A percentile compares a stretch with the other conserved stretches of the same genome.
Evolutionary conservation across 23 tunicate genomes (phyloP).

Genomic region (Aplidium turbinatum): DNA sequence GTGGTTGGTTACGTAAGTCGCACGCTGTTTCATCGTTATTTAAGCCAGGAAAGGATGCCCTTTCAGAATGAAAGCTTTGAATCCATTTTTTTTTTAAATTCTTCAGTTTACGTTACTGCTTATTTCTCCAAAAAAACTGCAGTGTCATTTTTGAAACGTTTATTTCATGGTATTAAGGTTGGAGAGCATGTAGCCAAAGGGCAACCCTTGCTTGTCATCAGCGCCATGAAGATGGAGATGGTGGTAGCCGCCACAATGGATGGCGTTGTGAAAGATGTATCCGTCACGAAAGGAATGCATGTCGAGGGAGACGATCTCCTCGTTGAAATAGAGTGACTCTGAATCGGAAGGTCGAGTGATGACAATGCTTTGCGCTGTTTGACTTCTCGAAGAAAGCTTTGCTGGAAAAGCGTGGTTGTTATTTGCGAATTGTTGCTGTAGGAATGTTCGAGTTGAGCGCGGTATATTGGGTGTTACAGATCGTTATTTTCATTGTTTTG

Average conservation of each 20-base stretch:
- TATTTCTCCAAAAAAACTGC: neutral
- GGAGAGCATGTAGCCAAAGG: constrained; percentile 92
- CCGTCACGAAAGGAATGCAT: constrained; percentile 62
- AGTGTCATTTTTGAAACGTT: neutral
- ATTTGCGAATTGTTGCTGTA: too few relatives aligned
- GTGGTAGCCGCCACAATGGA: constrained; percentile 77
- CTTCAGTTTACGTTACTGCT: neutral
- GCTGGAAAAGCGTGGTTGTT: too few relatives aligned
- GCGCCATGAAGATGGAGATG: constrained; percentile 99
- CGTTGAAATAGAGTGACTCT: constrained; percentile 73
- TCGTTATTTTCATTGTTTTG: too few relatives aligned
- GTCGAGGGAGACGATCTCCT: constrained; percentile 88
- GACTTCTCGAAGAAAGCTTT: too few relatives aligned
- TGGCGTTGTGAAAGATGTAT: constrained; percentile 69
- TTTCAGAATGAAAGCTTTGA: too few relatives aligned
- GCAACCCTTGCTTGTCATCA: constrained; percentile 76
- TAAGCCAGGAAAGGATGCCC: too few relatives aligned
- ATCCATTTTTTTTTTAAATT: neutral
- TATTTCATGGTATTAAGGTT: constrained; percentile 30
- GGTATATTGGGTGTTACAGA: too few relatives aligned
- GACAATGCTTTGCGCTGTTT: too few relatives aligned
- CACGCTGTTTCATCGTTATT: too few relatives aligned
- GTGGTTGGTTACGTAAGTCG: too few relatives aligned
- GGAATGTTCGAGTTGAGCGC: too few relatives aligned
- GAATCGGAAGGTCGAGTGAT: too few relatives aligned